These are phyloP conservation scores for Malurus alboscapulatus DNA, from an alignment of 2,113 vertebrate genomes.

Conservation along the genomic window DNA sequence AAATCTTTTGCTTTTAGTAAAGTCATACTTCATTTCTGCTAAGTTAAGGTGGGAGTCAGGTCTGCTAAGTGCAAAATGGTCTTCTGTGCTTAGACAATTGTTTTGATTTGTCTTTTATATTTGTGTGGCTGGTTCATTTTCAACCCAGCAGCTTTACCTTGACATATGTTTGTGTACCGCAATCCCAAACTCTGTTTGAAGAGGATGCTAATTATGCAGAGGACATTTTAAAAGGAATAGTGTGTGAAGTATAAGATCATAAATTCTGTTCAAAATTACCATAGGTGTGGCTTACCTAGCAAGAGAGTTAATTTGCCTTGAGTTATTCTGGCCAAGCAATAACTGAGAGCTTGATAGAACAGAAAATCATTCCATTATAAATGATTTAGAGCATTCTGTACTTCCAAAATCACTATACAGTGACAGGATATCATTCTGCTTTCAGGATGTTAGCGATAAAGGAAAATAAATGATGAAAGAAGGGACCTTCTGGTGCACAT, in stretches of 20 bases:
- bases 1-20: background rate
- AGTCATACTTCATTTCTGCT: background rate
- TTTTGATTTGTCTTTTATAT: background rate
- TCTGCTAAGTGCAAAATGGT: background rate
- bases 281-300: background rate
- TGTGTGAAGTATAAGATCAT: background rate
- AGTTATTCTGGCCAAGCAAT: background rate
- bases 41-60: background rate
- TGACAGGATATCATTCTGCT: background rate
- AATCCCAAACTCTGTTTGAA: background rate
- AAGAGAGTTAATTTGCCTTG: constrained; percentile 17
- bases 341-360: background rate
- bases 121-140: background rate
- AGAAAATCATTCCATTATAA: background rate
- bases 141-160: background rate
- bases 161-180: background rate
- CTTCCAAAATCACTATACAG: background rate
- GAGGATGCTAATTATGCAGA: background rate
- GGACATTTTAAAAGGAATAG: background rate
- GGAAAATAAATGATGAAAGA: background rate
- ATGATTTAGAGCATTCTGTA: background rate
- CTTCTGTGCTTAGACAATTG: background rate
- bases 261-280: background rate
- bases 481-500: background rate
- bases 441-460: background rate